Base-by-base conservation (phyloP, 1,140 invertebrate genomes). In the Papilio dardanus region DNA sequence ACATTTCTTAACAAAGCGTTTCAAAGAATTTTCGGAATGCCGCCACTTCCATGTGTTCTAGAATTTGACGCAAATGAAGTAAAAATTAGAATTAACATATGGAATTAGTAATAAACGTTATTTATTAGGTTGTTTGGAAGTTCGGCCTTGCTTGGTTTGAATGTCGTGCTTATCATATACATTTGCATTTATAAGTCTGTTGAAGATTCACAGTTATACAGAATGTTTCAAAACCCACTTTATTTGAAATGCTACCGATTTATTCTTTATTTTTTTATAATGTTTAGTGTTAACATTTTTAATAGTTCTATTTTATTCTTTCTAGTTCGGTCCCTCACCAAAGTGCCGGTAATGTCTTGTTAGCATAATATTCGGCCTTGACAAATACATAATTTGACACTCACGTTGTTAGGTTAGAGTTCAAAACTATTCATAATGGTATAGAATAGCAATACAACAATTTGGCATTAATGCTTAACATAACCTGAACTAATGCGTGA, bases 361-460 rank as follows among this genome's bases (percentile, higher is more conserved):
- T 30, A 62, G 54, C 21, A 24, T 50, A 50, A 50, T 37, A 69
- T 71, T 50, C 46, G 74, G 77, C 88, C 84, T 89, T 91, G 89
- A 91, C 82, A 79, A 82, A 33, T 81, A 79, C 78, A 75, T 80
- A 79, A 77, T 81, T 81, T 75, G 79, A 74, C 76, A 67, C 40
- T 81, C 71, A 76, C 76, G 80, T 77, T 76, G 50, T 65, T 71
- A 75, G 86, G 87, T 92, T 84, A 90, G 75, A 89, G 88, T 84
- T 92, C 89, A 91, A 87, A 83, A 80, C 76, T 79, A 86, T 91
- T 89, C 87, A 81, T 86, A 88, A 84, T 88, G 78, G 85, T 87
- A 85, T 83, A 83, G 71, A 81, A 78, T 83, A 31, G 69, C 58
- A 77, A 81, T 83, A 77, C 82, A n/a, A 76, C 46, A 79, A 82